Conservation (phyloP, 2,113 vertebrate genomes). For the Pangasianodon hypophthalmus region DNA sequence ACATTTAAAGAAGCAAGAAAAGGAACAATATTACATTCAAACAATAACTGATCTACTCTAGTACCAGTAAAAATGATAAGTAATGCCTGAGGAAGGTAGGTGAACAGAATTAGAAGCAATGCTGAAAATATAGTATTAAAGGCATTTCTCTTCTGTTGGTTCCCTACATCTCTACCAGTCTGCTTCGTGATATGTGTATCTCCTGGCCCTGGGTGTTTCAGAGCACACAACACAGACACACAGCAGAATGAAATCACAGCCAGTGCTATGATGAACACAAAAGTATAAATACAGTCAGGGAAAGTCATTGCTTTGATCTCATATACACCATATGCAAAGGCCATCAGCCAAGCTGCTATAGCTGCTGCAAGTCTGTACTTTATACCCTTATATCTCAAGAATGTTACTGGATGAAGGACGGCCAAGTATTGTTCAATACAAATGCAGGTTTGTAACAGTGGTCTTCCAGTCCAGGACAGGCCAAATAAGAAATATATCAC, state of each 20-base stretch:
- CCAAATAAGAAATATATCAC: not conserved
- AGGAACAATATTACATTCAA: not conserved
- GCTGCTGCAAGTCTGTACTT: slow-evolving; percentile 22
- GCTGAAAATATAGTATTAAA: slow-evolving; percentile 33
- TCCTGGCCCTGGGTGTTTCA: slow-evolving; percentile 35
- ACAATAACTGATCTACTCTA: fast-evolving
- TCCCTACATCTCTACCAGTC: not conserved
- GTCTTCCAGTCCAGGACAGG: slow-evolving; percentile 16
- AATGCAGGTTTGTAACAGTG: slow-evolving; percentile 34
- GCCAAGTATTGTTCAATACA: slow-evolving; percentile 46
- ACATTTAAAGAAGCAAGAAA: slow-evolving; percentile 21
- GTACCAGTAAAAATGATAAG: not conserved
- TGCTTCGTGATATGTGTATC: not conserved
- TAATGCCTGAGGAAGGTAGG: slow-evolving; percentile 1
- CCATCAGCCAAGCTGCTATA: slow-evolving; percentile 5
- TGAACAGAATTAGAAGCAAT: not conserved
- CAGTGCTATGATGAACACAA: slow-evolving; percentile 4
- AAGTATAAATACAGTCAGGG: not conserved
- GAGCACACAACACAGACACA: slow-evolving; percentile 23
- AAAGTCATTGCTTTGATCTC: not conserved
- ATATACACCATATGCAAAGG: not conserved
- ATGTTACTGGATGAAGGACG: slow-evolving; percentile 40
- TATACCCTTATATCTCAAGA: slow-evolving; percentile 26
- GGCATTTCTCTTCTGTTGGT: slow-evolving; percentile 41
- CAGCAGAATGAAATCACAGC: slow-evolving; percentile 27